Percentiles rank a stretch among this genome's conserved stretches.
Evolutionary conservation across 2,797 vertebrate genomes (phyloP).

Genomic region (Spinibarbus caldwelli): DNA sequence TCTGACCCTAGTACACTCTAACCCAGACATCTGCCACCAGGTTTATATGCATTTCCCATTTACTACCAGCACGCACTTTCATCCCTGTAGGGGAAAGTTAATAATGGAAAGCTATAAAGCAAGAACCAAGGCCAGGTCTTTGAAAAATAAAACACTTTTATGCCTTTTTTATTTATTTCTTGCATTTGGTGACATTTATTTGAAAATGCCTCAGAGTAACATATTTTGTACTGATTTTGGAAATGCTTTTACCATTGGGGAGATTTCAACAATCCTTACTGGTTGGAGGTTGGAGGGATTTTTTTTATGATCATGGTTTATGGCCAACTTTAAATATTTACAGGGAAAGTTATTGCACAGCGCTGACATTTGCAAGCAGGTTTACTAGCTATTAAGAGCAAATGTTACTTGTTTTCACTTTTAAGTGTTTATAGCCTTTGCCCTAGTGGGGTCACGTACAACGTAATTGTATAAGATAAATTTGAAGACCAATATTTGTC

Average conservation of each 20-base stretch:
- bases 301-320: conserved; percentile 34
- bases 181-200: conserved; percentile 27
- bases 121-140: conserved; percentile 34
- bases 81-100: conserved; percentile 41
- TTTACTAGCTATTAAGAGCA: conserved; percentile 25
- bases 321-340: conserved; percentile 36
- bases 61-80: conserved; percentile 38
- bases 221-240: conserved; percentile 4
- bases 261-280: background rate
- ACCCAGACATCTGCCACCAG: conserved; percentile 49
- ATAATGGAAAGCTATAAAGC: conserved; percentile 56
- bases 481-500: too few relatives aligned
- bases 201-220: conserved; percentile 1
- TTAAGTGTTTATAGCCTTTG: conserved; percentile 36
- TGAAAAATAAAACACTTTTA: conserved; percentile 37
- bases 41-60: conserved; percentile 53
- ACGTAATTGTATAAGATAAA: background rate
- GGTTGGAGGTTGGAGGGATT: background rate
- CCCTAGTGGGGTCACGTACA: background rate
- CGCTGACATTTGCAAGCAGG: conserved; percentile 44
- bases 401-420: conserved; percentile 45
- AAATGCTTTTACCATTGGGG: background rate
- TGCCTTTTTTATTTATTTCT: conserved; percentile 22
- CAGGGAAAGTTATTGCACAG: conserved; percentile 27
- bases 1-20: conserved; percentile 31